phyloP scores from a whole-genome alignment of 2,888 invertebrate species.

The Aporophyla lueneburgensis region DNA sequence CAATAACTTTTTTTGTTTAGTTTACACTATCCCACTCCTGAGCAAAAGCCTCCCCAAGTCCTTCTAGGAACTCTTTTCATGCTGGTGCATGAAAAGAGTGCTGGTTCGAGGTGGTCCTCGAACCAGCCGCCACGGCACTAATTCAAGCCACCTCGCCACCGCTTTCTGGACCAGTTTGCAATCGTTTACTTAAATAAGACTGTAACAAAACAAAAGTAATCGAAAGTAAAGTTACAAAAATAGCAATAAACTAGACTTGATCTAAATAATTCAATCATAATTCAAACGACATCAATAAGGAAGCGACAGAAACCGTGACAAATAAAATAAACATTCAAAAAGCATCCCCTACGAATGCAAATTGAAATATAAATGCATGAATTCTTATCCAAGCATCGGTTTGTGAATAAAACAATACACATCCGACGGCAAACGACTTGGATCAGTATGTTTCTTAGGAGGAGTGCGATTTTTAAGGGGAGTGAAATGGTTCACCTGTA shows the following conservation, averaged over 20 bases:
- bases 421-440: constrained; percentile 65
- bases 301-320: constrained; percentile 52
- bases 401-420: constrained; percentile 80
- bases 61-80: too few relatives aligned
- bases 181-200: too few relatives aligned
- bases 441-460: constrained; percentile 60
- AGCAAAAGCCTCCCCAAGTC: too few relatives aligned
- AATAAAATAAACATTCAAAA: constrained; percentile 68
- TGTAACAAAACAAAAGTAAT: neutral
- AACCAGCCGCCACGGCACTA: too few relatives aligned
- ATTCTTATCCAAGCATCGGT: constrained; percentile 74
- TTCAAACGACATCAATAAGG: constrained; percentile 38
- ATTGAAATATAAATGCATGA: constrained; percentile 83
- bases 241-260: neutral
- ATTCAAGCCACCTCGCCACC: too few relatives aligned
- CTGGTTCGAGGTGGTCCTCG: too few relatives aligned
- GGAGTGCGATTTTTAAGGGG: constrained; percentile 51
- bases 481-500: constrained; percentile 39
- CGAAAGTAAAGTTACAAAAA: neutral
- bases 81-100: too few relatives aligned
- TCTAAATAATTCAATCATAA: constrained; percentile 41
- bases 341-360: constrained; percentile 73
- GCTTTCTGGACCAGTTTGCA: too few relatives aligned
- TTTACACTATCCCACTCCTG: too few relatives aligned
- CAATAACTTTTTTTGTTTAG: neutral